Percentiles rank a stretch among this genome's conserved stretches.
Conservation (phyloP, 1,140 invertebrate species). For the Thaumetopoea pityocampa region DNA sequence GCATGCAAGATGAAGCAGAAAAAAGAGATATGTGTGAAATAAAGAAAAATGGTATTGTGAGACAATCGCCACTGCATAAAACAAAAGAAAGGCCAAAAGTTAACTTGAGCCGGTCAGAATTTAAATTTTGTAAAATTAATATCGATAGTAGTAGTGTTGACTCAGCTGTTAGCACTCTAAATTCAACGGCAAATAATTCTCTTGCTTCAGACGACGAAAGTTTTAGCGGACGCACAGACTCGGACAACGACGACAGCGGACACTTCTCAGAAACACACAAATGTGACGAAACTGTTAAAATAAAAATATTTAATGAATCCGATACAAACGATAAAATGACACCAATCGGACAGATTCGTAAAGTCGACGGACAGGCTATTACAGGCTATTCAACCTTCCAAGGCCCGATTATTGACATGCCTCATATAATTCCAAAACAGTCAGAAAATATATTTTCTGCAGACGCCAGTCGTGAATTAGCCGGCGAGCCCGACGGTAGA, state of each 20-base stretch:
- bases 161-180: constrained; percentile 60
- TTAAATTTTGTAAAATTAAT: constrained; percentile 76
- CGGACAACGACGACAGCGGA: constrained; percentile 71
- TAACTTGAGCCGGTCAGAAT: constrained; percentile 75
- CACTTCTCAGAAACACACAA: constrained; percentile 69
- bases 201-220: constrained; percentile 73
- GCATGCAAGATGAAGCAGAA: constrained; percentile 64
- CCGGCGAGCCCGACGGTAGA: constrained; percentile 87
- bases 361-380: constrained; percentile 63
- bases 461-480: constrained; percentile 82
- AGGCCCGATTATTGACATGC: constrained; percentile 69
- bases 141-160: constrained; percentile 69
- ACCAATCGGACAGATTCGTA: constrained; percentile 61
- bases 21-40: constrained; percentile 65
- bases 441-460: constrained; percentile 67
- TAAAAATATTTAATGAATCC: constrained; percentile 67
- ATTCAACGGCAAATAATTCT: constrained; percentile 66
- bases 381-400: constrained; percentile 69
- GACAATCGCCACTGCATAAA: constrained; percentile 77
- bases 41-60: constrained; percentile 76
- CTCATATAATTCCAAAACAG: constrained; percentile 63
- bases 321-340: constrained; percentile 65
- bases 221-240: constrained; percentile 68
- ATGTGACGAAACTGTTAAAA: constrained; percentile 70
- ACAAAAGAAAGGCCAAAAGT: constrained; percentile 78